Percentiles rank a stretch among this genome's conserved stretches.
These are phyloP conservation scores for Zele albiditarsus DNA, from an alignment of 2,888 invertebrate genomes.

Conservation along the genomic window DNA sequence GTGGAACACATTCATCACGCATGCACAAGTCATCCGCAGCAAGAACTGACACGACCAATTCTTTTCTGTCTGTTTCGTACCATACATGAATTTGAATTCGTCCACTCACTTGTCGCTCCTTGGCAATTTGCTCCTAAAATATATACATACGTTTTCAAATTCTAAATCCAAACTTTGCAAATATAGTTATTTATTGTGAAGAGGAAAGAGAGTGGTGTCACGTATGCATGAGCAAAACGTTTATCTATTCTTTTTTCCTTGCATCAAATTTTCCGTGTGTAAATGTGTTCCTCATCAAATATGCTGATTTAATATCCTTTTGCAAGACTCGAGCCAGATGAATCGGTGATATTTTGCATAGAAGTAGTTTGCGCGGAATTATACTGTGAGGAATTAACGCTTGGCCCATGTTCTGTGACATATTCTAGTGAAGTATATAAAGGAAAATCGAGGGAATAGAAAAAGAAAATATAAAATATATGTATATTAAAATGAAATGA, in stretches of 20 bases:
- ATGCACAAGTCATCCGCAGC: slow-evolving; percentile 89
- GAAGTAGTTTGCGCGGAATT: neutral
- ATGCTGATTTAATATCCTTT: neutral
- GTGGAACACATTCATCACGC: slow-evolving; percentile 85
- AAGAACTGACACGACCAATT: slow-evolving; percentile 88
- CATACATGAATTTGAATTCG: slow-evolving; percentile 91
- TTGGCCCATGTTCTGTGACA: slow-evolving; percentile 19
- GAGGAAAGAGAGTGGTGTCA: slow-evolving; percentile 11
- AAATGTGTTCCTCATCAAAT: slow-evolving; percentile 1
- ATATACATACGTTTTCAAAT: slow-evolving; percentile 42
- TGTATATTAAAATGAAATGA: neutral
- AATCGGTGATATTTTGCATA: slow-evolving; percentile 16
- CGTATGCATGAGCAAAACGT: slow-evolving; percentile 21
- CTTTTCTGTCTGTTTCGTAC: slow-evolving; percentile 88
- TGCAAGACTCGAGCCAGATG: neutral
- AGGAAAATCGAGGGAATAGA: slow-evolving; percentile 8
- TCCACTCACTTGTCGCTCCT: slow-evolving; percentile 84
- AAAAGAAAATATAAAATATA: neutral
- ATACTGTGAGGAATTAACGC: slow-evolving; percentile 3
- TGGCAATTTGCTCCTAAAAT: slow-evolving; percentile 81
- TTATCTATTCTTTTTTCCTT: neutral
- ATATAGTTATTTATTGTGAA: neutral
- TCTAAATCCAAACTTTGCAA: slow-evolving; percentile 1
- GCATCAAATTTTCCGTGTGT: neutral
- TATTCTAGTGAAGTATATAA: slow-evolving; percentile 9